Conservation (phyloP, 2,797 vertebrate genomes). For the Eupleurogrammus muticus region DNA sequence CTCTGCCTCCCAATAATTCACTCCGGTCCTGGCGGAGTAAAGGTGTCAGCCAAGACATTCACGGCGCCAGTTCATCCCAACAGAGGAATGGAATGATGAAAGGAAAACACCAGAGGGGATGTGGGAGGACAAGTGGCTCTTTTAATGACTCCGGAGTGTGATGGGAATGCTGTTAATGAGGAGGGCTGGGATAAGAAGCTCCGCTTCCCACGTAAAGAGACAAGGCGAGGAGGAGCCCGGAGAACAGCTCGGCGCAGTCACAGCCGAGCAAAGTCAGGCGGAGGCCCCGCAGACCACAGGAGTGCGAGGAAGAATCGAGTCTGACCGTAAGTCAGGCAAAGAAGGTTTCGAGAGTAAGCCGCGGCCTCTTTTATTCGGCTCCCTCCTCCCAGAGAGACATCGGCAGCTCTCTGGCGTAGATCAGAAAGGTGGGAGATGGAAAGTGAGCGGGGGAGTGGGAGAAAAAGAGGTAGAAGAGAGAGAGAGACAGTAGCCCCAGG, state of each 20-base stretch:
- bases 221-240: slow-evolving; percentile 64
- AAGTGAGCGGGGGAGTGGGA: slow-evolving; percentile 62
- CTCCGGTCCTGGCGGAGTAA: slow-evolving; percentile 75
- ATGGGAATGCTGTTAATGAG: slow-evolving; percentile 81
- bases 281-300: slow-evolving; percentile 62
- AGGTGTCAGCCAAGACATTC: slow-evolving; percentile 74
- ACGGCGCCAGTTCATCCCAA: slow-evolving; percentile 59
- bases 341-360: slow-evolving; percentile 61
- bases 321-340: slow-evolving; percentile 69
- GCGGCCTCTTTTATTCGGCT: slow-evolving; percentile 49
- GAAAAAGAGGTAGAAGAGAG: slow-evolving; percentile 62
- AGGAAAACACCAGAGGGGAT: slow-evolving; percentile 75
- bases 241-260: slow-evolving; percentile 45
- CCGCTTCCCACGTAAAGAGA: slow-evolving; percentile 70
- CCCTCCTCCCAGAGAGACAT: slow-evolving; percentile 65
- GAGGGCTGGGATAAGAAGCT: slow-evolving; percentile 73
- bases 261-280: slow-evolving; percentile 51
- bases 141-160: slow-evolving; percentile 78
- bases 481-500: slow-evolving; percentile 72
- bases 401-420: slow-evolving; percentile 76
- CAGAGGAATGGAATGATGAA: slow-evolving; percentile 69
- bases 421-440: slow-evolving; percentile 79
- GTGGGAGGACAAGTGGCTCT: slow-evolving; percentile 72
- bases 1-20: slow-evolving; percentile 78
- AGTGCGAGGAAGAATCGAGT: slow-evolving; percentile 68